Percentiles rank a stretch among this genome's conserved stretches.
Conservation (phyloP, 2,797 vertebrate species). For the Carcharodon carcharias region DNA sequence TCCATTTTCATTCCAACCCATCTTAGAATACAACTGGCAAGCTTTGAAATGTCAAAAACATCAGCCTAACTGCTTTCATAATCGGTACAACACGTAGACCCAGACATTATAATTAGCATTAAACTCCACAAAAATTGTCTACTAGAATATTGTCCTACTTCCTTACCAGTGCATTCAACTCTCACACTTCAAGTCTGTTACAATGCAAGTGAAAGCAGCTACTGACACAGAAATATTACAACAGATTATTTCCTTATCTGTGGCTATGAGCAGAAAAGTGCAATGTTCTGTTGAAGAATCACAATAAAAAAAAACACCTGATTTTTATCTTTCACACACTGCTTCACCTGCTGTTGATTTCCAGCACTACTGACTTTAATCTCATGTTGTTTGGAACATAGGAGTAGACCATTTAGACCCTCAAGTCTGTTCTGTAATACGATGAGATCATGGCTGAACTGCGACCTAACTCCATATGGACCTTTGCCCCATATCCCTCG, state of each 20-base stretch:
- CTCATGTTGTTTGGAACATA: background rate
- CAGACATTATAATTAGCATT: constrained; percentile 30
- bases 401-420: background rate
- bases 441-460: background rate
- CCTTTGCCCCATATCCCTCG: background rate
- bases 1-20: background rate
- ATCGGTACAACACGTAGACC: background rate
- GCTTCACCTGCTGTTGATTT: background rate
- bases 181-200: background rate
- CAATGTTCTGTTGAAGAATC: background rate
- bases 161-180: background rate
- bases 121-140: background rate
- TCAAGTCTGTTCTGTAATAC: background rate
- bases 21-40: background rate
- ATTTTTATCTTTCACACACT: background rate
- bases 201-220: background rate
- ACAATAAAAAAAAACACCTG: background rate
- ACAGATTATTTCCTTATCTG: background rate
- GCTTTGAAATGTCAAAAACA: background rate
- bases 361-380: background rate
- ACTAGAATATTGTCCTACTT: background rate
- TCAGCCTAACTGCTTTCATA: background rate
- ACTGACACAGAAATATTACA: background rate
- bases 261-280: background rate
- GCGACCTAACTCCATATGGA: background rate